Evolutionary conservation across 2,113 vertebrate species (phyloP).

Genomic region (Leucopternis melanops): DNA sequence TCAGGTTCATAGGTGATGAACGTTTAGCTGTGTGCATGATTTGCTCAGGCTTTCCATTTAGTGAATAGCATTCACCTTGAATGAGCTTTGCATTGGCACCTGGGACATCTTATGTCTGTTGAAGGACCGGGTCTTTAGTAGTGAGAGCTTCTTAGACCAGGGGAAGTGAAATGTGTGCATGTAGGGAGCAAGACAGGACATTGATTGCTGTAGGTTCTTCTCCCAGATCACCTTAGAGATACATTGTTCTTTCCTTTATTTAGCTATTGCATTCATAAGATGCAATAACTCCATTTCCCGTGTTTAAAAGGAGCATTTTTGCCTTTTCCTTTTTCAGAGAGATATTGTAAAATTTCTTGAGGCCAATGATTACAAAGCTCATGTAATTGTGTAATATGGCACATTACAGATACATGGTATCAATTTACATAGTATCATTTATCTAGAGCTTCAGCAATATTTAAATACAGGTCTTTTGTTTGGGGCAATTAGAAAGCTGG

Average conservation of each 20-base stretch:
- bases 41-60: background rate
- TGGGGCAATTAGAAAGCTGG: background rate
- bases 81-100: background rate
- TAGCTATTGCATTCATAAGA: background rate
- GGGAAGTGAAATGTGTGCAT: background rate
- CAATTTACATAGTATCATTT: too few species aligned
- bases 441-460: background rate
- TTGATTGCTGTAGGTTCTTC: background rate
- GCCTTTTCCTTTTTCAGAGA: background rate
- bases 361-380: background rate
- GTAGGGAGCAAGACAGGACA: background rate
- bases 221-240: background rate
- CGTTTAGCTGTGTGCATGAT: background rate
- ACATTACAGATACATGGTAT: too few species aligned
- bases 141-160: background rate
- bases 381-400: background rate
- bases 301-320: background rate
- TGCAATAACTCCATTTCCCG: fast-evolving
- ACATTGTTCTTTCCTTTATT: background rate
- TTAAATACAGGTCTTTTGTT: background rate
- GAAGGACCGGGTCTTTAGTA: background rate
- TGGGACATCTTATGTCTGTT: background rate
- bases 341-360: background rate
- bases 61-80: background rate
- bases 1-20: background rate